Base-by-base conservation (phyloP, 1,140 invertebrate species). In the Phymastichus coffea region DNA sequence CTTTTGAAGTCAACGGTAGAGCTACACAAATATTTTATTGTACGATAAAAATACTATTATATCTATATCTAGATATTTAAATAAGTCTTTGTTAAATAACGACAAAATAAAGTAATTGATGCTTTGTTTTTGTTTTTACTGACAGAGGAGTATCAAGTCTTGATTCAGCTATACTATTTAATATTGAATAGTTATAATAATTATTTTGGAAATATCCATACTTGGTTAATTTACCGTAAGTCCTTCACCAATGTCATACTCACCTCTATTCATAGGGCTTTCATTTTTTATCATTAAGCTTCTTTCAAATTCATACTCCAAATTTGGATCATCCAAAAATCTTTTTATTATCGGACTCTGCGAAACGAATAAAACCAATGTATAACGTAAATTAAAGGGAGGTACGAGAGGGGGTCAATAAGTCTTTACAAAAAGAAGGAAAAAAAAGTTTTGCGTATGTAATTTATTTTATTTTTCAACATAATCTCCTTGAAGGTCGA, bases 1-100 rank as follows among this genome's bases (percentile, higher is more conserved):
- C 95, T 86, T 98, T 98, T 8, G 95, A 94, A 63, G 89, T 87
- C 96, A 95, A 98, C 1, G 96, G 95, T 61, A 98, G 81, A 57
- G 88, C 86, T 80, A 76, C 54, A 55, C 58, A 26, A 48, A 48
- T 61, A 57, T 61, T 40, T 47, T 47, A 48, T 35, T 4, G 10
- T 26, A 6, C 14, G 4, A 38, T 52, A 7, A 14, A 37, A 54
- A 46, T 46, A 14, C 2, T 33, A 15, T 52, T 57, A n/a, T 49
- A 17, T 7, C 20, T 19, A 55, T 33, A 44, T 22, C n/a, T n/a
- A n/a, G n/a, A n/a, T n/a, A n/a, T n/a, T 1, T 33, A n/a, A 46
- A 51, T 19, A 44, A 15, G n/a, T 26, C 38, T 20, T 47, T 6
- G 1, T 26, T 28, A 23, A 33, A n/a, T n/a, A n/a, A n/a, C n/a